Evolutionary conservation across 1,140 invertebrate genomes (phyloP), one percentile per base, ranked within the genome.

Genomic region (Dendroctonus ponderosae): DNA sequence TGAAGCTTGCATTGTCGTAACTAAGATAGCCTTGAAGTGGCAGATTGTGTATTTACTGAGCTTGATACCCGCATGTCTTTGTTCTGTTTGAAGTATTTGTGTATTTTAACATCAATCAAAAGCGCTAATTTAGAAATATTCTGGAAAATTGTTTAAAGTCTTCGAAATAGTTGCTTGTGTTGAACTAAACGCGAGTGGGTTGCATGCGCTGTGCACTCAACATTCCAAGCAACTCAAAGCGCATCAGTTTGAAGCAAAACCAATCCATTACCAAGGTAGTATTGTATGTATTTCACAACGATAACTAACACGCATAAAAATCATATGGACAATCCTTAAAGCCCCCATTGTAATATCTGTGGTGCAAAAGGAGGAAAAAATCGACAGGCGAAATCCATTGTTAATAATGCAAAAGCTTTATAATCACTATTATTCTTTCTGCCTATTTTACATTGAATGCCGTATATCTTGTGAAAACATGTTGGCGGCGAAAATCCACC

Each of bases 381-480:
- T 65, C 26, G 53, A 65, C 52, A 57, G 43, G 62, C 38, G 15
- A 65, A 65, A 57, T 56, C 53, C 62, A 65, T 65, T 65, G 62
- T 65, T 65, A 65, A 65, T 65, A 65, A 65, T 65, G 62, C 62
- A 40, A 65, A 65, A 56, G 62, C 26, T 39, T 65, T 65, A 57
- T 65, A 72, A 72, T 72, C 68, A 72, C 69, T 74, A 74, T 74
- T 71, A 72, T 74, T 74, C 70, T 71, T 69, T 68, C 61, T 69
- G 48, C 63, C 70, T 69, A 64, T 72, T 74, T 74, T 74, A 74
- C 73, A 73, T 74, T 74, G 73, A 74, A 74, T 74, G 71, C 73
- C 66, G 71, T 72, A 73, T 69, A 71, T 74, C 73, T 73, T 72
- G 61, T 64, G 50, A 62, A 71, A 70, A 70, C 71, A 74, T 69